Percentiles rank a stretch among this genome's conserved stretches.
phyloP scores from a whole-genome alignment of 1,140 invertebrate species.

The Agrypnia vestita region DNA sequence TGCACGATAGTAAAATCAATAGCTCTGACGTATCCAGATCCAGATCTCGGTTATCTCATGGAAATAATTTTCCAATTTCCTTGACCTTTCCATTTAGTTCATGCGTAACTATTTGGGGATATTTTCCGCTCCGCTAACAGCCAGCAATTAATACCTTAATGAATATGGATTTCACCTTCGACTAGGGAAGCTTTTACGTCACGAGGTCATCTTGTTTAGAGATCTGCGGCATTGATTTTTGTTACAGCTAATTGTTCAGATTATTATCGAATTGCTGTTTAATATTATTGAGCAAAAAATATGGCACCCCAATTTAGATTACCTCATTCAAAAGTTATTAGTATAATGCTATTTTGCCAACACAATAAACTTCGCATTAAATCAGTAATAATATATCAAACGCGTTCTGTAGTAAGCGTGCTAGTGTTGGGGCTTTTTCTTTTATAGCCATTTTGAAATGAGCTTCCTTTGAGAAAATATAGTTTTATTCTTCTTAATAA shows the following conservation, averaged over 20 bases:
- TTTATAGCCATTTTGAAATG: no score
- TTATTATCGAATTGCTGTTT: not conserved
- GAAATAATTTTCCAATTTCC: not conserved
- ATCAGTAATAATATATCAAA: no score
- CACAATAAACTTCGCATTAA: no score
- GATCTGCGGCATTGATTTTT: conserved; percentile 28
- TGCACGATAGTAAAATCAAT: no score
- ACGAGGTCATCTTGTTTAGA: conserved; percentile 19
- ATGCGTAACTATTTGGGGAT: not conserved
- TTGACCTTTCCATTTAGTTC: conserved; percentile 15
- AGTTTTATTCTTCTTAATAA: no score
- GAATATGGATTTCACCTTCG: conserved; percentile 1
- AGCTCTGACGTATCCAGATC: no score
- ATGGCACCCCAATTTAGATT: not conserved
- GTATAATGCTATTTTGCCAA: no score
- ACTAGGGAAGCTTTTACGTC: not conserved
- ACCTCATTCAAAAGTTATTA: no score
- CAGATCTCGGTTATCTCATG: no score
- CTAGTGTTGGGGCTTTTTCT: no score
- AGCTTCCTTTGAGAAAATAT: no score
- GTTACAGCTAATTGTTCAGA: conserved; percentile 18
- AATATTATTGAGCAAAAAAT: not conserved
- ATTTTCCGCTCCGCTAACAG: conserved; percentile 7
- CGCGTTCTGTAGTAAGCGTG: no score
- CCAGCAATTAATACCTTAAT: conserved; percentile 17